Base-by-base conservation (phyloP, 1,140 invertebrate species). In the Drosophila suzukii region DNA sequence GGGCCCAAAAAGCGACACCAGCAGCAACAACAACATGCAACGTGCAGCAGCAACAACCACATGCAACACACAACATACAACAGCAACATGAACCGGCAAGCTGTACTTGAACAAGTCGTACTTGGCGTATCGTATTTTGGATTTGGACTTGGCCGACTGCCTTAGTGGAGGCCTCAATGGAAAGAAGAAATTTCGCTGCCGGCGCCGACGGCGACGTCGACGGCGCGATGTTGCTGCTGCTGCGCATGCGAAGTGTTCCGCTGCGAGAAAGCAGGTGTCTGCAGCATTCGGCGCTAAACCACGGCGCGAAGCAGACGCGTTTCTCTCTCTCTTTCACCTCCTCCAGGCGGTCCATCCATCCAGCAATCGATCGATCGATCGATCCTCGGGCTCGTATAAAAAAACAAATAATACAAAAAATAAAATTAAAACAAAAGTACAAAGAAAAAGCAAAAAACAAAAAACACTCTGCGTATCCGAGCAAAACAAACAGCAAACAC, bases 261-360 rank as follows among this genome's bases (percentile, higher is more conserved):
- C 91, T 90, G 76, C 84, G 90, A 89, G 91, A 91, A 92, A 92
- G 91, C 91, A 92, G 91, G 91, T 92, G 91, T 85, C 91, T 91
- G 90, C 80, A 88, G 75, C 91, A 92, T 92, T 92, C 91, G 85
- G 85, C 80, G 84, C 80, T 91, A 85, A 92, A 75, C 88, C 91
- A 92, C 89, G 90, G 90, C 88, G 81, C 91, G 78, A 79, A 88
- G 49, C 76, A 92, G 91, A 92, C 91, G 91, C 90, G 91, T 85
- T 81, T 83, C 57, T 83, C 77, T 39, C 46, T 66, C 67, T 70
- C 54, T 70, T 71, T 57, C 55, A 34, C 24, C 61, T 39, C 17
- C 46, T 41, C 36, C 38, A 53, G 27, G 38, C 34, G 55, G 44
- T 20, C 20, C 20, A 71, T 15, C 54, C 32, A 34, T 2, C 32